Evolutionary conservation across 2,797 vertebrate genomes (phyloP), one percentile per base, ranked within the genome.

Genomic region (Aeoliscus strigatus): DNA sequence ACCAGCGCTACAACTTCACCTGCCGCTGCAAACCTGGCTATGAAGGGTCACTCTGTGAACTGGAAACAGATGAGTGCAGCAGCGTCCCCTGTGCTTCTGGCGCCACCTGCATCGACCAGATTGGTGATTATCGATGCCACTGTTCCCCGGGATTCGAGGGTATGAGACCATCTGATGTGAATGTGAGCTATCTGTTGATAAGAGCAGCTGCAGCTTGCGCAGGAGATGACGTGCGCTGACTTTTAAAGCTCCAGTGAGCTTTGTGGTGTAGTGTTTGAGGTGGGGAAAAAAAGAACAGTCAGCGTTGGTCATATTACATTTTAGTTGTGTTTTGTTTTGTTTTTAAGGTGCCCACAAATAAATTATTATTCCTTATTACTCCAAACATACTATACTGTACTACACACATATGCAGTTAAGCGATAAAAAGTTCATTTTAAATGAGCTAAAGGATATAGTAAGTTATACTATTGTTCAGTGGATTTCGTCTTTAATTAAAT

Each of bases 81-180:
- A 87, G 80, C 66, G 81, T 70, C 39, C 86, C 86, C 17, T 92
- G 88, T 39, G 66, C 80, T 64, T 88, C 75, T 14, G 81, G 82
- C 48, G 85, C 85, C 70, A 87, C 82, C 51, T 87, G 88, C 58
- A 38, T 81, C 71, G 82, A 87, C 79, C 75, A 87, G 70, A 79
- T 86, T 58, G 73, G 72, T 18, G 70, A 62, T 76, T 88, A 90
- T 82, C 84, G 70, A 36, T 91, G 88, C 66, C 73, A 49, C 27
- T 90, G 88, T 72, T 42, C 83, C 30, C 39, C 74, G 17, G 87
- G 87, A 37, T 91, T 90, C 83, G 81, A 83, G 81, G 90, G 90
- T 89, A 88, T 75, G 76, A 62, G 54, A 72, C 51, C 66, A 76
- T 79, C 73, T 65, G 59, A 77, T 75, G 24, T 12, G 21, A 71